These are phyloP conservation scores for mouse (Mus musculus) DNA, from an alignment of 2,113 vertebrate species.

Conservation along the genomic window DNA sequence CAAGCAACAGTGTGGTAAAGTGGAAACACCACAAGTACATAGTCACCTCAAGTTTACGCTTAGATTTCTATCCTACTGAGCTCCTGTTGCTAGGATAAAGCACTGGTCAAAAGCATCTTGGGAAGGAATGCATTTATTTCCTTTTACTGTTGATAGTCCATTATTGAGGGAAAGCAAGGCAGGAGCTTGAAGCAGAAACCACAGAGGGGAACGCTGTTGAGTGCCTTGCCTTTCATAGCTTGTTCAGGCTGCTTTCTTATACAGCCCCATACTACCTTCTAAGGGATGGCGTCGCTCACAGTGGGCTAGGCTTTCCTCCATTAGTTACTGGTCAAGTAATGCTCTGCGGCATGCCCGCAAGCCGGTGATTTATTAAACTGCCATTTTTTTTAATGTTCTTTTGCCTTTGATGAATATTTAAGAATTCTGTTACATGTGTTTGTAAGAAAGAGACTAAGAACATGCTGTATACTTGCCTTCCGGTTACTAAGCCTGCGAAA, in stretches of 20 bases:
- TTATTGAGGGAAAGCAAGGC: background rate
- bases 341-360: too few species aligned
- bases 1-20: background rate
- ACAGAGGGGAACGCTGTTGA: background rate
- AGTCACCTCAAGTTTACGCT: background rate
- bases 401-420: slow-evolving; percentile 19
- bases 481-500: background rate
- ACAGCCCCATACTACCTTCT: background rate
- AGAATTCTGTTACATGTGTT: background rate
- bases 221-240: background rate
- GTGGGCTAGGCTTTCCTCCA: background rate
- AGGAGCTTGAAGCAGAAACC: background rate
- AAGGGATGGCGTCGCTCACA: background rate
- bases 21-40: background rate
- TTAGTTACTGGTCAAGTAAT: background rate
- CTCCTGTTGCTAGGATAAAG: background rate
- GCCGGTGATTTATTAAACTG: background rate
- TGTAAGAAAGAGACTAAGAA: slow-evolving; percentile 16
- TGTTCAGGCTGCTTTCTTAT: background rate
- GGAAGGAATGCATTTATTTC: background rate
- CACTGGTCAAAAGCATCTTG: background rate
- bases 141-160: background rate
- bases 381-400: background rate
- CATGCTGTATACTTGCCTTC: slow-evolving; percentile 34
- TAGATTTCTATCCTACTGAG: background rate